These are phyloP conservation scores for Steinernema khuongi DNA, from an alignment of 1,140 invertebrate genomes.

Conservation along the genomic window DNA sequence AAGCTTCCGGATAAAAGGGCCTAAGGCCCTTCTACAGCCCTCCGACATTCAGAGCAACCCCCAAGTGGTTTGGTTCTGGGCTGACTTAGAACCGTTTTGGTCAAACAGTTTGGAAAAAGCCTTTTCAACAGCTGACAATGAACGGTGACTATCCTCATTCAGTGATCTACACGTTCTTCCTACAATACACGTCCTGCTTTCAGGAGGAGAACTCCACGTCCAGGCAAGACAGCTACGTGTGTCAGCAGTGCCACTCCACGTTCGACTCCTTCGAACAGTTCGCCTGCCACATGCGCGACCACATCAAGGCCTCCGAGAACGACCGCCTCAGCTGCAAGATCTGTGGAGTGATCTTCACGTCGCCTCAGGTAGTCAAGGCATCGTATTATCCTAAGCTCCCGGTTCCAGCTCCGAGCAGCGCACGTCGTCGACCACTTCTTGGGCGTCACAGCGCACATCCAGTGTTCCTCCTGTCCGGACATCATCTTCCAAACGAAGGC, in stretches of 20 bases:
- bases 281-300: neutral
- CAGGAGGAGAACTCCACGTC: neutral
- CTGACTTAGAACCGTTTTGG: too few species aligned
- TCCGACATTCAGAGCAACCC: too few species aligned
- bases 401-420: neutral
- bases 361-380: neutral
- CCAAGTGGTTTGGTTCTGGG: too few species aligned
- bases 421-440: neutral
- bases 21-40: too few species aligned
- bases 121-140: too few species aligned
- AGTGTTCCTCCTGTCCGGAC: neutral
- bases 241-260: neutral
- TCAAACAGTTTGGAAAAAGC: too few species aligned
- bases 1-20: too few species aligned
- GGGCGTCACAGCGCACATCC: neutral
- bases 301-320: neutral
- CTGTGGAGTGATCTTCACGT: neutral
- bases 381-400: neutral
- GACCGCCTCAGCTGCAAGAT: constrained; percentile 6
- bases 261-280: neutral
- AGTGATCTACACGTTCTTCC: neutral
- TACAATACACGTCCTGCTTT: neutral
- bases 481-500: neutral
- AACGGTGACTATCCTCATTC: too few species aligned
- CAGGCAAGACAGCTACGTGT: neutral